Evolutionary conservation across 2,888 invertebrate genomes (phyloP), one percentile per base, ranked within the genome.

Genomic region (Cryptus armator): DNA sequence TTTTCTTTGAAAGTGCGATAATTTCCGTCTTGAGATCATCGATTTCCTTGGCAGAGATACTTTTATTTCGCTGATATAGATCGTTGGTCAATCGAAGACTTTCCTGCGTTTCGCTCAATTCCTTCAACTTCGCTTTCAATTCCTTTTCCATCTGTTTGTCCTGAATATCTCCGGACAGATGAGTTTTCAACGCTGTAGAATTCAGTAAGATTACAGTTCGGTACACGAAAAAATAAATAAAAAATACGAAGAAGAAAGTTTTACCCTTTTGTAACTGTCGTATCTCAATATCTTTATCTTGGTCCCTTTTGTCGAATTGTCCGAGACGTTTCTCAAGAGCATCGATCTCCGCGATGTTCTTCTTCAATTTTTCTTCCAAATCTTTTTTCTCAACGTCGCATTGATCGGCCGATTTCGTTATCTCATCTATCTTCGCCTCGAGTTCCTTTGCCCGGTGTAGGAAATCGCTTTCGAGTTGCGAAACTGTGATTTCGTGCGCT

Each of bases 231-330:
- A 37, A n/a, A 1, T n/a, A 43, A 59, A n/a, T 10, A 37, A 7
- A 37, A 29, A 56, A 77, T 29, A 12, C n/a, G 9, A 67, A 1
- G 64, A 67, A 12, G 24, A 56, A 67, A 43, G n/a, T 66, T 32
- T 70, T 67, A 90, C 92, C 92, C 79, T 88, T 91, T 84, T 93
- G 92, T 14, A 93, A 87, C 24, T 84, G 86, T n/a, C 12, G 46
- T 43, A 92, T 92, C 83, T 93, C 93, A 2, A 46, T 77, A 53
- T 93, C 92, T 84, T 91, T 92, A 2, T 93, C 93, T 37, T 86
- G 86, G 19, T 91, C 90, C 56, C 85, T 87, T 3, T 62, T 32
- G 0, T 78, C 70, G 0, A 81, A 80, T 12, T 81, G 67, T 14
- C 86, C 66, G 19, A 91, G 84, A 46, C 87, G 87, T 19, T 80